phyloP scores from a whole-genome alignment of 2,888 invertebrate species.

The Biston stratarius region DNA sequence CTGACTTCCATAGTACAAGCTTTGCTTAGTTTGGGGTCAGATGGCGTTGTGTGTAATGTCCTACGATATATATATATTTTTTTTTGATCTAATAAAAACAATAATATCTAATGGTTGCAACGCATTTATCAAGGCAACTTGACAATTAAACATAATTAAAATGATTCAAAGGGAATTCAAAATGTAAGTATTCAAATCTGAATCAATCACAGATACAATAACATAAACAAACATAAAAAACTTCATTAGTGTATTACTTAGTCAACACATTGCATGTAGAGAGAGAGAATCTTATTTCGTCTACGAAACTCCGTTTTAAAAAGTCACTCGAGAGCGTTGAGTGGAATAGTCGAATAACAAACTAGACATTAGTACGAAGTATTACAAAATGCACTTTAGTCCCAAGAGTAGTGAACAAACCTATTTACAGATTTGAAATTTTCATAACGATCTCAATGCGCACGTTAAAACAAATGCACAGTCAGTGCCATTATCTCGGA shows the following conservation, averaged over 20 bases:
- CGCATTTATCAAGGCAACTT: too few relatives aligned
- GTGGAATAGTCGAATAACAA: slow-evolving; percentile 16
- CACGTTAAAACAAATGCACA: slow-evolving; percentile 20
- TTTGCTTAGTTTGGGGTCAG: too few relatives aligned
- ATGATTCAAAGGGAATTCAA: too few relatives aligned
- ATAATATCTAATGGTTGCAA: too few relatives aligned
- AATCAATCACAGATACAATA: background rate
- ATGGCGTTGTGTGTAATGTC: too few relatives aligned
- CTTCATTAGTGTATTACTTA: slow-evolving; percentile 1
- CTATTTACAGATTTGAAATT: slow-evolving; percentile 12
- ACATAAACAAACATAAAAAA: background rate
- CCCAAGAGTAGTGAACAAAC: slow-evolving; percentile 1
- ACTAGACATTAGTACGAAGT: slow-evolving; percentile 16
- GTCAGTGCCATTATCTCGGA: slow-evolving; percentile 12
- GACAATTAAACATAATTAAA: too few relatives aligned
- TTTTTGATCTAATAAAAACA: too few relatives aligned
- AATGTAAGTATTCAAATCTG: too few relatives aligned
- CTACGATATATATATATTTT: too few relatives aligned
- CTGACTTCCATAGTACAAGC: too few relatives aligned
- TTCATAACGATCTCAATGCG: slow-evolving; percentile 19
- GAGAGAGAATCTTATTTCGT: slow-evolving; percentile 8
- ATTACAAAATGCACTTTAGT: slow-evolving; percentile 19
- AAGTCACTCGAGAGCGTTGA: slow-evolving; percentile 14
- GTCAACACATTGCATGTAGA: background rate
- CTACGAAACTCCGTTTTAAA: slow-evolving; percentile 16